Evolutionary conservation across 1,140 invertebrate genomes (phyloP), one percentile per base, ranked within the genome.

Genomic region (Anoplophora glabripennis): DNA sequence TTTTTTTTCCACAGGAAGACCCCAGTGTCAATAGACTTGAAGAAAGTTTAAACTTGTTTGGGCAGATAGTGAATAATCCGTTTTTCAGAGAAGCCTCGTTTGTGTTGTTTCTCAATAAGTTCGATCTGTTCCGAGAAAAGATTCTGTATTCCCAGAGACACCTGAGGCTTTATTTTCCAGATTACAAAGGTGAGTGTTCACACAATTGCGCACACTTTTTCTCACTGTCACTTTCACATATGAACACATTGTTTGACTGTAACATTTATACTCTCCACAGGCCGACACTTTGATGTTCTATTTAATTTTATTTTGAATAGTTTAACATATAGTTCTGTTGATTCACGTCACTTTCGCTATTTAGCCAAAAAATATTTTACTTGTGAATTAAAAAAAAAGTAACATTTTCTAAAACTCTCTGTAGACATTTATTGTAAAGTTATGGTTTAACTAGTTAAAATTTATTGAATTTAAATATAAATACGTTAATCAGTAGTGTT

Each of bases 51-150:
- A 83, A 81, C 66, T 69, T 87, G 21, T 87, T 86, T 71, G 78
- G 77, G 36, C 82, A 84, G 68, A 86, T 87, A 56, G 81, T 83
- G 36, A 86, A 86, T 66, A 86, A 86, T 70, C 75, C 81, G 59
- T 88, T 84, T 68, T 79, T 88, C 42, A 73, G 79, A 58, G 80
- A 86, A 38, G 82, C 85, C 3, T 84, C 84, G 0, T 83, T 88
- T 59, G 81, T 89, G 4, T 68, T 88, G 3, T 87, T 89, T 70
- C 75, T 89, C 12, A 89, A 89, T 70, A 89, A 89, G 67, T 84
- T 85, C 67, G 87, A 89, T 75, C 76, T 86, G 14, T 80, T 89
- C 57, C 75, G 83, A 61, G 84, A 87, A 63, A 86, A 86, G 75
- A 83, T 86, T 57, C 73, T 84, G 14, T 80, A 84, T 69, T 86